A percentile compares a stretch with the other conserved stretches of the same genome.
Conservation (phyloP, 1,140 invertebrate genomes). For the Hyphantria cunea region DNA sequence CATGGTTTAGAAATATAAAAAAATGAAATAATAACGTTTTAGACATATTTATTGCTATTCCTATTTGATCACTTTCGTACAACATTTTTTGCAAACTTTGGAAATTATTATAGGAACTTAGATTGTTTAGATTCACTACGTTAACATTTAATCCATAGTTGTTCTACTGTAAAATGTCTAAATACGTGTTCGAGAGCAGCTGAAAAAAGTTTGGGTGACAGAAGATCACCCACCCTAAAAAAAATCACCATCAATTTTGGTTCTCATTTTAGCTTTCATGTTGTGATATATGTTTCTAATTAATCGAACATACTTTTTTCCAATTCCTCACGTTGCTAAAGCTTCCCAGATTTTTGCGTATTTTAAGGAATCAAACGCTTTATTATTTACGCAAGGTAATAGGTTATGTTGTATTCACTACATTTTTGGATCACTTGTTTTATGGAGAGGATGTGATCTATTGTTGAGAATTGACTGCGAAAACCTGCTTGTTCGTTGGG, state of each 20-base stretch:
- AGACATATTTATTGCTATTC: too few relatives aligned
- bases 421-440: slow-evolving; percentile 37
- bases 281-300: not conserved
- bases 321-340: not conserved
- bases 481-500: slow-evolving; percentile 36
- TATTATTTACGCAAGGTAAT: slow-evolving; percentile 18
- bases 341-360: slow-evolving; percentile 3
- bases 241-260: too few relatives aligned
- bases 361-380: slow-evolving; percentile 1
- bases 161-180: too few relatives aligned
- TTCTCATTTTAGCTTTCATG: not conserved
- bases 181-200: too few relatives aligned
- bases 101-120: too few relatives aligned
- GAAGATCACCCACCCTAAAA: too few relatives aligned
- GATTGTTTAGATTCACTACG: too few relatives aligned
- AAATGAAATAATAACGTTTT: slow-evolving; percentile 24
- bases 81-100: too few relatives aligned
- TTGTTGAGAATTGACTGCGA: slow-evolving; percentile 33
- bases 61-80: too few relatives aligned
- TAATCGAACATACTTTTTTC: not conserved
- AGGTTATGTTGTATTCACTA: slow-evolving; percentile 31
- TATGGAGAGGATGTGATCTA: slow-evolving; percentile 35
- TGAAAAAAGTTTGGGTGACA: too few relatives aligned
- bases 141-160: too few relatives aligned
- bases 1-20: slow-evolving; percentile 35